Evolutionary conservation across 2,113 vertebrate species (phyloP), one percentile per base, ranked within the genome.

Genomic region (Platichthys stellatus): DNA sequence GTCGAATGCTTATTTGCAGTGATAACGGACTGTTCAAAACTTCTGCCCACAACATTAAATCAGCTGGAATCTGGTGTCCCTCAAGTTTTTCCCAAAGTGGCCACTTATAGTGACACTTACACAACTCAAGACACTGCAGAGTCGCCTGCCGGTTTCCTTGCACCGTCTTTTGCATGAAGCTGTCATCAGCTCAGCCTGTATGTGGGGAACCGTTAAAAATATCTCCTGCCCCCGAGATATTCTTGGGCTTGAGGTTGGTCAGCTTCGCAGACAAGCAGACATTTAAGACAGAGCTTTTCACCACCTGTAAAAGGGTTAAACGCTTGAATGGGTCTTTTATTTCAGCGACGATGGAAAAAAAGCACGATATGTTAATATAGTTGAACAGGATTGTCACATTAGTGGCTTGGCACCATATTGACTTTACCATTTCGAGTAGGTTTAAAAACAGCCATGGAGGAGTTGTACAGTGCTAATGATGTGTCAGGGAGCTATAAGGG

Each of bases 401-500:
- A 64, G 72, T 47, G 67, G 21, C 13, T n/a, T 5, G 57, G 45
- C 38, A 53, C 24, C 49, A 21, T 67, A 62, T 67, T 63, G 62
- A 26, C 31, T 31, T 31, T 31, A 31, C 31, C 40, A 45, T 63
- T 74, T 58, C 65, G 10, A 66, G 49, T 12, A 31, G 38, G 31
- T 45, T 59, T 58, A 45, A 58, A 76, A 74, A 49, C 26, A 62
- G 74, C 43, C 45, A 28, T 4, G 43, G 63, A 72, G 47, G 56
- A 62, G 38, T 47, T 61, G n/a, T 15, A 23, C 20, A 35, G 43
- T 20, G 40, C 31, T 28, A 57, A 69, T 68, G 69, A 76, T 15
- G 4, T 76, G 63, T 63, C 26, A 66, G 56, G 28, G 24, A 72
- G 31, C 82, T 76, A 63, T 69, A 76, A 69, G 72, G 4, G 38